Evolutionary conservation across 2,797 vertebrate species (phyloP).

Genomic region (Lithobates sylvaticus): DNA sequence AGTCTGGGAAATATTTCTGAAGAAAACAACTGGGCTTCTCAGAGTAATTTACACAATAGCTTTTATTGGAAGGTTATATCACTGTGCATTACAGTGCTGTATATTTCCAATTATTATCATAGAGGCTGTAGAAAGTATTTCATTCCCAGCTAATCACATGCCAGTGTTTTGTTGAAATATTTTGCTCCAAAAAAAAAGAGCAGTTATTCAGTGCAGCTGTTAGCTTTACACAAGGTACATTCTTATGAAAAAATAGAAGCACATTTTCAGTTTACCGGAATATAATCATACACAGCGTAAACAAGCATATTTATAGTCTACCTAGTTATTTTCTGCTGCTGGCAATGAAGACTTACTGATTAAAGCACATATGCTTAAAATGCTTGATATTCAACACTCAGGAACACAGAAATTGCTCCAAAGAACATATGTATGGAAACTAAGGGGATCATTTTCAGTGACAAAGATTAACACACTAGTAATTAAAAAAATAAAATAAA

Average conservation of each 20-base stretch:
- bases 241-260: constrained; percentile 44
- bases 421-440: not conserved
- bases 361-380: constrained; percentile 32
- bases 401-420: constrained; percentile 5
- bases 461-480: not conserved
- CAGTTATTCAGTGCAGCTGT: constrained; percentile 52
- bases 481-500: not conserved
- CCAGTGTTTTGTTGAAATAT: constrained; percentile 51
- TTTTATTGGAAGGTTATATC: constrained; percentile 58
- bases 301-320: constrained; percentile 57
- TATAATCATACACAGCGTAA: constrained; percentile 56
- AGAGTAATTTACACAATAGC: constrained; percentile 40
- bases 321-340: constrained; percentile 42
- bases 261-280: constrained; percentile 49
- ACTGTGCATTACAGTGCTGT: constrained; percentile 35
- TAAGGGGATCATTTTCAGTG: not conserved
- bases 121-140: constrained; percentile 48
- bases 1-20: constrained; percentile 50
- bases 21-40: constrained; percentile 34
- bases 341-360: constrained; percentile 38
- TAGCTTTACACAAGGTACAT: constrained; percentile 44
- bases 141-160: constrained; percentile 53
- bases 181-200: constrained; percentile 24
- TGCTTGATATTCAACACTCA: not conserved
- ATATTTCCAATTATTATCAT: constrained; percentile 59